Percentiles rank a stretch among this genome's conserved stretches.
phyloP scores from a whole-genome alignment of 2,888 invertebrate species.

The Drosophila pseudotakahashii region DNA sequence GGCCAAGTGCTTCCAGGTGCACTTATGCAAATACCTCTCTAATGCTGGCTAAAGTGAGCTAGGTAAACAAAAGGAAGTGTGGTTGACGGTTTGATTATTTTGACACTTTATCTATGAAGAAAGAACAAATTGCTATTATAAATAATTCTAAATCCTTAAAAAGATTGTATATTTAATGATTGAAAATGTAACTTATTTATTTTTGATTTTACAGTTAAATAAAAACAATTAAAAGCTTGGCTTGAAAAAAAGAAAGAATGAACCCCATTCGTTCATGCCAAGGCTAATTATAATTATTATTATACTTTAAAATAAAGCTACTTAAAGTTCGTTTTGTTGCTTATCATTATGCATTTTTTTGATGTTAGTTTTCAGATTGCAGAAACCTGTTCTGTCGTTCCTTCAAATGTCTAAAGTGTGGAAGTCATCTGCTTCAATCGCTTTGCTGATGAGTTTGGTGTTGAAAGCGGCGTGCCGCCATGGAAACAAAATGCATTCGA shows the following conservation, averaged over 20 bases:
- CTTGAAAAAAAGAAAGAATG: no score
- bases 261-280: no score
- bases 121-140: no score
- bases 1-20: conserved; percentile 31
- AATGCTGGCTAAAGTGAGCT: conserved; percentile 13
- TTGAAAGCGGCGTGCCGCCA: conserved; percentile 59
- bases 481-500: conserved; percentile 50
- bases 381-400: conserved; percentile 21
- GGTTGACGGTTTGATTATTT: conserved; percentile 13
- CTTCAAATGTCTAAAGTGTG: conserved; percentile 2
- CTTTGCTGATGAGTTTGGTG: conserved; percentile 40
- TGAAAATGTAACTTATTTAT: no score
- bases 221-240: no score
- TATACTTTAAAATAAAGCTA: neutral
- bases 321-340: neutral
- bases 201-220: no score
- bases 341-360: neutral
- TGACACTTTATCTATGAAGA: conserved; percentile 8
- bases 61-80: conserved; percentile 18
- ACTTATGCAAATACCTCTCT: conserved; percentile 38
- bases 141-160: no score
- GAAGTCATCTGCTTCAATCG: conserved; percentile 10
- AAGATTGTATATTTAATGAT: no score
- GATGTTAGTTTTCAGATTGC: conserved; percentile 11
- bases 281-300: no score